phyloP scores from a whole-genome alignment of 1,140 invertebrate genomes.

The Hermatobates lingyangjiaoensis region DNA sequence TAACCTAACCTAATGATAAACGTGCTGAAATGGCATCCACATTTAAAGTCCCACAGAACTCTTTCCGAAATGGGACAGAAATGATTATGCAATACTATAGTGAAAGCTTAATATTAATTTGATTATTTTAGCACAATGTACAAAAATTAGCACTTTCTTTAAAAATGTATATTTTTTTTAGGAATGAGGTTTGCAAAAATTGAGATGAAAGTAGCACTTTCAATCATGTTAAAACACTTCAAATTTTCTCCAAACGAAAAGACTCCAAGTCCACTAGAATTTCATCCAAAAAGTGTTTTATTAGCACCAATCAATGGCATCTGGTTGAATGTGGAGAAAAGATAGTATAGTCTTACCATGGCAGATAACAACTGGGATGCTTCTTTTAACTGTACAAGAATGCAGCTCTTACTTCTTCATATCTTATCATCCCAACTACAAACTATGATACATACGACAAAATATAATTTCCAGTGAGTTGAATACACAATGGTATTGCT shows the following conservation, averaged over 20 bases:
- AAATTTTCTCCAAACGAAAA: slow-evolving; percentile 5
- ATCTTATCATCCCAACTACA: too few species aligned
- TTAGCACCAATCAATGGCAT: slow-evolving; percentile 11
- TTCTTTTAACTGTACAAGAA: too few species aligned
- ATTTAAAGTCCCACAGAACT: background rate
- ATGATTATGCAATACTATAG: background rate
- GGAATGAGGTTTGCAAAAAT: slow-evolving; percentile 15
- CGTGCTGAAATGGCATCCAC: too few species aligned
- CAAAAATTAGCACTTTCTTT: background rate
- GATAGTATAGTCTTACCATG: too few species aligned
- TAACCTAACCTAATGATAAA: too few species aligned
- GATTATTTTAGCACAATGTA: background rate
- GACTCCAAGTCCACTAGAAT: slow-evolving; percentile 11
- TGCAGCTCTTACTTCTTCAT: too few species aligned
- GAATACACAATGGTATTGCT: too few species aligned
- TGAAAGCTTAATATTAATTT: background rate
- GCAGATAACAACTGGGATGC: too few species aligned
- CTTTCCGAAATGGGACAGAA: background rate
- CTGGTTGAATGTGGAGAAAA: slow-evolving; percentile 8
- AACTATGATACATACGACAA: too few species aligned
- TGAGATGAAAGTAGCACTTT: slow-evolving; percentile 15
- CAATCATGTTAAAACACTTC: slow-evolving; percentile 11
- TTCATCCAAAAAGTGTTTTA: slow-evolving; percentile 5
- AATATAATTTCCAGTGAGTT: too few species aligned
- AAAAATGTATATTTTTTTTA: slow-evolving; percentile 3